Base-by-base conservation (phyloP, 2,888 invertebrate species). In the Andrena camellia region DNA sequence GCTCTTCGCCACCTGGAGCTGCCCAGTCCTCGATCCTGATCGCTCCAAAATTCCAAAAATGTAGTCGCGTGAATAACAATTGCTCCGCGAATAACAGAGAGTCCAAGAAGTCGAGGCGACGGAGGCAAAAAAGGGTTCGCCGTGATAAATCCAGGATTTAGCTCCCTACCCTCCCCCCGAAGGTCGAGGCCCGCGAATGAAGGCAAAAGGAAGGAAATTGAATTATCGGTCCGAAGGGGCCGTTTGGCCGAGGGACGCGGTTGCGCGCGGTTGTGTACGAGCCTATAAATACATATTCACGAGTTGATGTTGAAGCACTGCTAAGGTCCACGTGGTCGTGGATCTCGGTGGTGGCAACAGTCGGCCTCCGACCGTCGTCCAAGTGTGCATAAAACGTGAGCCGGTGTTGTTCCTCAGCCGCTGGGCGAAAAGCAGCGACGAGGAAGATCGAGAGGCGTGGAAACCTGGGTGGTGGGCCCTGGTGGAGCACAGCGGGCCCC, bases 301-400 rank as follows among this genome's bases (percentile, higher is more conserved):
- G 83, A 86, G 78, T 81, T 74, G 71, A 85, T 88, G 85, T 81
- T 84, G 85, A 81, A 75, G 83, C 80, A 87, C 82, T 81, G 88
- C 67, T 84, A 86, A 88, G 87, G 87, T 90, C 91, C 92, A 92
- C 92, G 92, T 92, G 92, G 87, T 92, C 83, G 86, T 85, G 84
- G 85, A 85, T 88, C 75, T 88, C 84, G 80, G 88, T 88, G 86
- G 86, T 85, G 88, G 88, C 85, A 90, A 90, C 91, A 92, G 92
- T 92, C 90, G 89, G 85, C 77, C 79, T 86, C 89, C 86, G 87
- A 79, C 87, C 89, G 91, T 88, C 88, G 90, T 86, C 78, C 84
- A 83, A 87, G 87, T 77, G 81, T 83, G 83, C 71, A 86, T 75
- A 83, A 83, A 70, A 75, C 86, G 75, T 26, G 85, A 73, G 72